A percentile compares a stretch with the other conserved stretches of the same genome.
Conservation (phyloP, 2,888 invertebrate species). For the Bembecia ichneumoniformis region DNA sequence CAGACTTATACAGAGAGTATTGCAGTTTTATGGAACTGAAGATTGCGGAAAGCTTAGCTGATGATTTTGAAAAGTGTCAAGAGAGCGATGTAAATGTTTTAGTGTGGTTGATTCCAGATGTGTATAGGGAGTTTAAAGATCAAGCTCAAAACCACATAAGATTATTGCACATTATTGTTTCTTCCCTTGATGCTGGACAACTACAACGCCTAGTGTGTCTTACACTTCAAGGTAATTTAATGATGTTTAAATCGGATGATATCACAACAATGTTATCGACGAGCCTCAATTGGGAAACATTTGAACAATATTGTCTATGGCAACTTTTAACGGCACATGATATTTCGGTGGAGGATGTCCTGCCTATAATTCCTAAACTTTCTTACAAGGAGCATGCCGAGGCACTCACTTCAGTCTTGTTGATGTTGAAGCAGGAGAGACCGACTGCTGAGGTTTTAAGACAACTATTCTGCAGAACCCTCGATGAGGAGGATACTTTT, state of each 20-base stretch:
- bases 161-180: conserved; percentile 89
- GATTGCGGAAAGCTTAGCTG: conserved; percentile 79
- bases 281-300: conserved; percentile 95
- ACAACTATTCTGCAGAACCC: conserved; percentile 83
- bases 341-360: conserved; percentile 90
- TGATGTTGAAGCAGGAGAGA: conserved; percentile 93
- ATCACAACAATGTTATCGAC: conserved; percentile 82
- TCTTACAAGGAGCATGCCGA: conserved; percentile 91
- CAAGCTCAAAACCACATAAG: conserved; percentile 90
- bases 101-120: conserved; percentile 93
- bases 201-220: conserved; percentile 92
- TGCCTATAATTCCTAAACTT: conserved; percentile 82
- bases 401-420: conserved; percentile 89
- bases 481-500: conserved; percentile 86
- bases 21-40: conserved; percentile 86
- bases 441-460: conserved; percentile 89
- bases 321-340: conserved; percentile 95
- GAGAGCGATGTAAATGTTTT: conserved; percentile 90
- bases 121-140: conserved; percentile 91
- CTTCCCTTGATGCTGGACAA: conserved; percentile 91
- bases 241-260: conserved; percentile 86
- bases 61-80: conserved; percentile 90
- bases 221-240: conserved; percentile 89
- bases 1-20: conserved; percentile 89
- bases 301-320: conserved; percentile 98